phyloP scores from a whole-genome alignment of 2,888 invertebrate genomes.

The Flexamia atlantica region DNA sequence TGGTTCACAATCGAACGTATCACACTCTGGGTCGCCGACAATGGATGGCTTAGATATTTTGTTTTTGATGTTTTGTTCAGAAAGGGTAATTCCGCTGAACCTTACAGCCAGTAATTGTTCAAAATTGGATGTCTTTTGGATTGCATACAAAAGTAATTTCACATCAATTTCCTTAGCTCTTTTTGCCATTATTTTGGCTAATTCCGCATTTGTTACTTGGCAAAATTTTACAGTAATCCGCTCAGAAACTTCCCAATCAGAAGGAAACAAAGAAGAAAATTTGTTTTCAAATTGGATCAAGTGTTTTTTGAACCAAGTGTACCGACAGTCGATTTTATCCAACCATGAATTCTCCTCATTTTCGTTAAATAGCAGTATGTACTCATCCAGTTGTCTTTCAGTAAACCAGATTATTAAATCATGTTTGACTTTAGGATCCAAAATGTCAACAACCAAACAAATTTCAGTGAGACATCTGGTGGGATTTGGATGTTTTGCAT shows the following conservation, averaged over 20 bases:
- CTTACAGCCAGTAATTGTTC: constrained; percentile 93
- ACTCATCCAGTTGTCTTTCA: constrained; percentile 91
- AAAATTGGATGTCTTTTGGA: constrained; percentile 96
- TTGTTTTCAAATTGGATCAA: constrained; percentile 96
- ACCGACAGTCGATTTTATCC: constrained; percentile 94
- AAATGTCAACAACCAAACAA: constrained; percentile 80
- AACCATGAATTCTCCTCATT: constrained; percentile 98
- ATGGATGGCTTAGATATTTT: no score
- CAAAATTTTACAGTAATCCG: constrained; percentile 95
- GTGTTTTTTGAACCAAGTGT: constrained; percentile 97
- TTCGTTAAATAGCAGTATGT: constrained; percentile 94
- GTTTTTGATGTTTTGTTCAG: constrained; percentile 72
- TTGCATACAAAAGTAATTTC: constrained; percentile 94
- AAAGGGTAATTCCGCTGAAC: constrained; percentile 83
- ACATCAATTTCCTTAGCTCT: constrained; percentile 94
- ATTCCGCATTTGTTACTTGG: constrained; percentile 82
- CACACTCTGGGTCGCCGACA: no score
- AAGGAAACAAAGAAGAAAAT: constrained; percentile 91
- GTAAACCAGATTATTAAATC: constrained; percentile 96
- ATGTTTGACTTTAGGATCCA: constrained; percentile 78
- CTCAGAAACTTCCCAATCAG: constrained; percentile 96
- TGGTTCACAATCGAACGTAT: background rate
- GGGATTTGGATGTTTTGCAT: constrained; percentile 78
- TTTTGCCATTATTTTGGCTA: constrained; percentile 90
- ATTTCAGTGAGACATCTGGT: constrained; percentile 86